phyloP scores from a whole-genome alignment of 2,797 vertebrate species.

The Sebastes trivittatus region DNA sequence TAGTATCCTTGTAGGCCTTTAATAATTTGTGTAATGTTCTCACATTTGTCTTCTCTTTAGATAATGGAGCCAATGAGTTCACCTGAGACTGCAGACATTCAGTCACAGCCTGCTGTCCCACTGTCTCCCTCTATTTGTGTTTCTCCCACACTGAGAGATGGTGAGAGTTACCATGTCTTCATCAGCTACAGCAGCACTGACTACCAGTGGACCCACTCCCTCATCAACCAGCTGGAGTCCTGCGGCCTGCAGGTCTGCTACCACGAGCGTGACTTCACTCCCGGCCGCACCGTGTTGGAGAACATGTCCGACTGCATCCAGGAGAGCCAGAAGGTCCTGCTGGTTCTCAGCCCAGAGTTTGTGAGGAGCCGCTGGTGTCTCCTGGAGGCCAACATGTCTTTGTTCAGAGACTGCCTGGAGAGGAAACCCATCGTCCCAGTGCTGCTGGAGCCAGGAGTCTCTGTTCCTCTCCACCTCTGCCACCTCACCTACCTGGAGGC shows the following conservation, averaged over 20 bases:
- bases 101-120: background rate
- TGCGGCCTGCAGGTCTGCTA: conserved; percentile 62
- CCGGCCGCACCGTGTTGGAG: conserved; percentile 72
- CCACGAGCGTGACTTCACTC: conserved; percentile 73
- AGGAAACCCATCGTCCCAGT: conserved; percentile 73
- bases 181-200: conserved; percentile 74
- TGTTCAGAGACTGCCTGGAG: conserved; percentile 73
- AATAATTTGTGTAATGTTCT: background rate
- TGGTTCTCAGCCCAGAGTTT: conserved; percentile 77
- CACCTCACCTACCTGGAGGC: conserved; percentile 78
- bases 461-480: conserved; percentile 71
- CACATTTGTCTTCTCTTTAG: background rate
- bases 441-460: conserved; percentile 64
- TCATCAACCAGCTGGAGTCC: conserved; percentile 65
- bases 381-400: conserved; percentile 77
- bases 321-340: conserved; percentile 46
- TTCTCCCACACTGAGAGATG: conserved; percentile 41
- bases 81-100: background rate
- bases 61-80: background rate
- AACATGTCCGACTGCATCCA: conserved; percentile 37
- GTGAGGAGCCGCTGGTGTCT: conserved; percentile 80
- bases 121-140: background rate
- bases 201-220: conserved; percentile 53
- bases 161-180: conserved; percentile 71
- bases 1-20: too few relatives aligned